phyloP scores from a whole-genome alignment of 2,888 invertebrate species.

The Ferdinandea cuprea region DNA sequence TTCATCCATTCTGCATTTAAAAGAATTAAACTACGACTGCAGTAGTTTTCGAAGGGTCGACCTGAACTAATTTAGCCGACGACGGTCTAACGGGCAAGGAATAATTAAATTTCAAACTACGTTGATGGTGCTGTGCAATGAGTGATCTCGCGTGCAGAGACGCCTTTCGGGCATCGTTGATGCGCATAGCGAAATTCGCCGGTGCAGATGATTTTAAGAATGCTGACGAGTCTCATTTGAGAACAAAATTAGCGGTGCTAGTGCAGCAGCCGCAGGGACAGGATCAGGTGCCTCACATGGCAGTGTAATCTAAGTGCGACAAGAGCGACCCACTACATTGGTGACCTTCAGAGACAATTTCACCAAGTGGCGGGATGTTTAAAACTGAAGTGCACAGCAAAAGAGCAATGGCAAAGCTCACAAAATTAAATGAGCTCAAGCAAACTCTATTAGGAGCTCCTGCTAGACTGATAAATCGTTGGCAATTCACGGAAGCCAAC shows the following conservation, averaged over 20 bases:
- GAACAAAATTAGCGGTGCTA: background rate
- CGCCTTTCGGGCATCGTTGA: slow-evolving; percentile 4
- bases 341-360: slow-evolving; percentile 11
- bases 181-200: slow-evolving; percentile 12
- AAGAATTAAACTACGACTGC: no score
- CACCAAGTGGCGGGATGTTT: slow-evolving; percentile 14
- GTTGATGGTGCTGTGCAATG: background rate
- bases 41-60: no score
- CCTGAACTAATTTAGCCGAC: no score
- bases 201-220: background rate
- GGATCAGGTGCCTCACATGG: background rate
- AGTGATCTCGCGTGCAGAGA: slow-evolving; percentile 16
- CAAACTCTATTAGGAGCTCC: background rate
- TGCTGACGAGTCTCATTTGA: background rate
- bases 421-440: slow-evolving; percentile 8
- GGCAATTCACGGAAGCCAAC: slow-evolving; percentile 28
- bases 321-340: background rate
- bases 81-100: no score
- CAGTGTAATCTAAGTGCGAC: slow-evolving; percentile 18
- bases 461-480: background rate
- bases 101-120: background rate
- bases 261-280: background rate
- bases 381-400: slow-evolving; percentile 17
- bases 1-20: no score
- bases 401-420: slow-evolving; percentile 1